A percentile compares a stretch with the other conserved stretches of the same genome.
phyloP scores from a whole-genome alignment of 2,113 vertebrate genomes.

The Rhadina sibilatrix region DNA sequence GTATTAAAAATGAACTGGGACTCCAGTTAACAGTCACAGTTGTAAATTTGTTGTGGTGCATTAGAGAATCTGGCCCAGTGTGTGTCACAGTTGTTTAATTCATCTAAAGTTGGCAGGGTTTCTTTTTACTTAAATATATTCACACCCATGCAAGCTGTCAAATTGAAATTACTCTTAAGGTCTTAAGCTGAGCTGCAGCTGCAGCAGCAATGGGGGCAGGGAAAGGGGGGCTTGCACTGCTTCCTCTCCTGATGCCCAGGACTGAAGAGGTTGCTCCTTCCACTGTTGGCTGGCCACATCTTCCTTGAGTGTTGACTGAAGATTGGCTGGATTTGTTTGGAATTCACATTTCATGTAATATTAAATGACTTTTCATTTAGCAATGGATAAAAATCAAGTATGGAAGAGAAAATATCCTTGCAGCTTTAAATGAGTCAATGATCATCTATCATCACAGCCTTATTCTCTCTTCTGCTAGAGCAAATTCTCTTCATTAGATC shows the following conservation, averaged over 20 bases:
- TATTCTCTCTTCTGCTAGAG: background rate
- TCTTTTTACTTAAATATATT: background rate
- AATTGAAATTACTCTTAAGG: background rate
- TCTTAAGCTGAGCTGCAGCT: background rate
- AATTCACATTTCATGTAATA: background rate
- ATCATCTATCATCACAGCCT: background rate
- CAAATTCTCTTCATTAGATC: background rate
- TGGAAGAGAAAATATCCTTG: background rate
- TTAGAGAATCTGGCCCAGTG: background rate
- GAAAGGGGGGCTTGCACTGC: background rate
- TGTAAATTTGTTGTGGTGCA: background rate
- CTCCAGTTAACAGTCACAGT: background rate
- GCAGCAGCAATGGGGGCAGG: background rate
- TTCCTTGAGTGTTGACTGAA: background rate
- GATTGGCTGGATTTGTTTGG: background rate
- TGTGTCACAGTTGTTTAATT: slow-evolving; percentile 48
- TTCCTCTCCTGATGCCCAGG: background rate
- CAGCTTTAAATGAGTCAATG: background rate
- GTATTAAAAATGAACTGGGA: background rate
- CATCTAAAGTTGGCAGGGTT: slow-evolving; percentile 12
- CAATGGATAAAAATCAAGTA: background rate
- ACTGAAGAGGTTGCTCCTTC: background rate
- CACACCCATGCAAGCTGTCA: slow-evolving; percentile 59
- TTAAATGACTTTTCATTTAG: background rate
- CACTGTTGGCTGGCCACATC: background rate